A percentile compares a stretch with the other conserved stretches of the same genome.
Evolutionary conservation across 2,797 vertebrate genomes (phyloP).

Genomic region (Rhinella marina): DNA sequence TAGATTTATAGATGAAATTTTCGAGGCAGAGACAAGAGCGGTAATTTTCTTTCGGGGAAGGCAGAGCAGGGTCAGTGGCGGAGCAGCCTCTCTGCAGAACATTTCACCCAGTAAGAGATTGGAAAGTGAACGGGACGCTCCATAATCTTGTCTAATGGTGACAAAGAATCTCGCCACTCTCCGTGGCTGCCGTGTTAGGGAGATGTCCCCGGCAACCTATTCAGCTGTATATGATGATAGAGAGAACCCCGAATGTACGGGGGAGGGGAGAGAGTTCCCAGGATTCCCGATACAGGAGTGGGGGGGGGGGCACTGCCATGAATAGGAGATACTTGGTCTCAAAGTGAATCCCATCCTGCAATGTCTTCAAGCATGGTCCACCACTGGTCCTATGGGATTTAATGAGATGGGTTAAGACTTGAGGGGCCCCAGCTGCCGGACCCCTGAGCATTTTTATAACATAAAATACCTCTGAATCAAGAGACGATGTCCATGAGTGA

Average conservation of each 20-base stretch:
- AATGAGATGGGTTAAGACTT: too few species aligned
- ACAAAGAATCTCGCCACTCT: not conserved
- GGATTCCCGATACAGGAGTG: not conserved
- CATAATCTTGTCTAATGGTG: conserved; percentile 16
- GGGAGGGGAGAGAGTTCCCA: not conserved
- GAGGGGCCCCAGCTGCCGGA: too few species aligned
- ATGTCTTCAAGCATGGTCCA: not conserved
- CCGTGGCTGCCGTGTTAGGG: not conserved
- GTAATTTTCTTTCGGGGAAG: conserved; percentile 59
- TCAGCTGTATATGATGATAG: too few species aligned
- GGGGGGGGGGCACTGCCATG: not conserved
- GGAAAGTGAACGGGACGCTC: conserved; percentile 16
- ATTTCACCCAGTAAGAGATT: conserved; percentile 49
- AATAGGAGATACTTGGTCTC: too few species aligned
- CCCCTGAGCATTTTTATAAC: too few species aligned
- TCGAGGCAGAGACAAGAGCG: conserved; percentile 62
- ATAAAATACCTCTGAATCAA: too few species aligned
- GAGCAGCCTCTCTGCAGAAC: conserved; percentile 11
- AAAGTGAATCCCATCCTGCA: not conserved
- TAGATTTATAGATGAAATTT: conserved; percentile 65
- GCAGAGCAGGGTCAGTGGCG: conserved; percentile 56
- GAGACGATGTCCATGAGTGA: too few species aligned
- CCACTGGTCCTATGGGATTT: too few species aligned
- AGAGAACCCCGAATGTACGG: not conserved
- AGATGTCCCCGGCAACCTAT: not conserved